A percentile compares a stretch with the other conserved stretches of the same genome.
Evolutionary conservation across 2,888 invertebrate species (phyloP).

Genomic region (Ennomos erosarius): DNA sequence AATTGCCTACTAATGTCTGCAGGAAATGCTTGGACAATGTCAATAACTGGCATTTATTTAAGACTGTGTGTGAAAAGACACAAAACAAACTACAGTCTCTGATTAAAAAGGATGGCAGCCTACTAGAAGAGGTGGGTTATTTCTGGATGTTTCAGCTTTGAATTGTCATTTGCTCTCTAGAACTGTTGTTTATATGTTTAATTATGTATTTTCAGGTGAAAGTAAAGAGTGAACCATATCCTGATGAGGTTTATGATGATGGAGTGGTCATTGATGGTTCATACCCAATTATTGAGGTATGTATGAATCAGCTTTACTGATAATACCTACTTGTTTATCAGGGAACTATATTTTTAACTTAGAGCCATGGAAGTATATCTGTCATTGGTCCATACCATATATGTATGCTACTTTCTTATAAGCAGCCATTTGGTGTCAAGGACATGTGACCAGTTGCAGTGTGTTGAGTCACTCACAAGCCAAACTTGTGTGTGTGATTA

Average conservation of each 20-base stretch:
- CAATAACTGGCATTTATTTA: slow-evolving; percentile 88
- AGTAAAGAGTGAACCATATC: slow-evolving; percentile 85
- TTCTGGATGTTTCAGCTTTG: slow-evolving; percentile 66
- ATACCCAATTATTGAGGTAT: slow-evolving; percentile 78
- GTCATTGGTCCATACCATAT: slow-evolving; percentile 42
- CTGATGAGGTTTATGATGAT: slow-evolving; percentile 83
- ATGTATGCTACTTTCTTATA: slow-evolving; percentile 31
- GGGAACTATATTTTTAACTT: slow-evolving; percentile 23
- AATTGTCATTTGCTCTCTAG: slow-evolving; percentile 59
- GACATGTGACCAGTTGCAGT: slow-evolving; percentile 61
- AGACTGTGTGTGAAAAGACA: slow-evolving; percentile 86
- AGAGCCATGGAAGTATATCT: slow-evolving; percentile 23
- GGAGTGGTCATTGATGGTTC: slow-evolving; percentile 81
- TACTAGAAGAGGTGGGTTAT: slow-evolving; percentile 81
- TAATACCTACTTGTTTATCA: slow-evolving; percentile 37
- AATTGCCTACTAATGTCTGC: slow-evolving; percentile 88
- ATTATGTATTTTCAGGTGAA: slow-evolving; percentile 79
- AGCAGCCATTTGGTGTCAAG: slow-evolving; percentile 67
- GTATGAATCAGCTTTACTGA: slow-evolving; percentile 48
- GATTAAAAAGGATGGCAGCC: slow-evolving; percentile 81
- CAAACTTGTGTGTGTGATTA: slow-evolving; percentile 43
- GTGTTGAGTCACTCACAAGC: slow-evolving; percentile 33
- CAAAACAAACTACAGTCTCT: slow-evolving; percentile 87
- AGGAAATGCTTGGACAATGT: slow-evolving; percentile 86
- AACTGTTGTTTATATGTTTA: slow-evolving; percentile 52